Base-by-base conservation (phyloP, 2,888 invertebrate genomes). In the Erynnis tages region DNA sequence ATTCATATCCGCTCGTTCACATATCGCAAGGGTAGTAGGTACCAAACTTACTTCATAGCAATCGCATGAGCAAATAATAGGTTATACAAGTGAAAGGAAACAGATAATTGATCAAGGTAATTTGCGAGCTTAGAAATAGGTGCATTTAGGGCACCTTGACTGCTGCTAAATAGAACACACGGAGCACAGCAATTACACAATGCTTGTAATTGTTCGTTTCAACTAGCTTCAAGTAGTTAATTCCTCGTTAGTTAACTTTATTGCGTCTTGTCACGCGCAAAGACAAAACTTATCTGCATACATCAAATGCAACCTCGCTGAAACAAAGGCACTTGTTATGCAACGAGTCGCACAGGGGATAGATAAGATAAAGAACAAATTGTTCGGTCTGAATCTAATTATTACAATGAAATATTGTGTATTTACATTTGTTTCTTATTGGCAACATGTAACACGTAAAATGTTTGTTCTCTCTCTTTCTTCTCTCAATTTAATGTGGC, bases 231-330 rank as follows among this genome's bases (percentile, higher is more conserved):
- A 52, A 52, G 52, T 52, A 44, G 52, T 52, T 52, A 52, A 52
- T 52, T 37, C 30, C 29, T 52, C 44, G 52, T 52, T 52, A 30
- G 52, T 52, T 44, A 52, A 52, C 52, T 52, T 52, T 52, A 52
- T 52, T 52, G 52, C 44, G 52, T 52, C 52, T 52, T 52, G 52
- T 52, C 52, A 52, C 52, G 52, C 52, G 44, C 44, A 52, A 44
- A 44, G 52, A 44, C 44, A 52, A 44, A 52, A 52, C 52, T 52
- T 52, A 52, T 52, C 52, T 52, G 52, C 52, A 52, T 52, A 44
- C 44, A 52, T 52, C 52, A 52, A 52, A 44, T 44, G 44, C 27
- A 38, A 23, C 52, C 23, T 38, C 29, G 16, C 19, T 27, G 23
- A 27, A 27, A 52, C 37, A 44, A 52, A 52, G 44, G 37, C 30